phyloP scores from a whole-genome alignment of 1,140 invertebrate genomes.

The Drosophila nigromelanica region DNA sequence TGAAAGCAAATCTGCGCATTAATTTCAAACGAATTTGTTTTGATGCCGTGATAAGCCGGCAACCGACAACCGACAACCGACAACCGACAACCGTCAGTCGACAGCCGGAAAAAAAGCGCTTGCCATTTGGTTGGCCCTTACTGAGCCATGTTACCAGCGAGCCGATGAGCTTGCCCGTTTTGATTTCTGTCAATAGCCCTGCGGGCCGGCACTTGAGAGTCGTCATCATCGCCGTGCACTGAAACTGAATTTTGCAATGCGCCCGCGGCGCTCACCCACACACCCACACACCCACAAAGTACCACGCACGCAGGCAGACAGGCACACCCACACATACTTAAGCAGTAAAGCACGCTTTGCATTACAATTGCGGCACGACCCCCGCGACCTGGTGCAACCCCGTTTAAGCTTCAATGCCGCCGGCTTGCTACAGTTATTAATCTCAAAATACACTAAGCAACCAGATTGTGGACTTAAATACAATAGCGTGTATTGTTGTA shows the following conservation, averaged over 20 bases:
- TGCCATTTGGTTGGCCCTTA: constrained; percentile 67
- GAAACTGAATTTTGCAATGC: constrained; percentile 75
- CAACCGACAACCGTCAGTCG: constrained; percentile 25
- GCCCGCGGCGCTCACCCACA: constrained; percentile 43
- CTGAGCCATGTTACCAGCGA: constrained; percentile 24
- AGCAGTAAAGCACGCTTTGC: constrained; percentile 59
- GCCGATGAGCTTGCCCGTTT: constrained; percentile 57
- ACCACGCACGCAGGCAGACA: constrained; percentile 25
- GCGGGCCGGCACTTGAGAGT: constrained; percentile 73
- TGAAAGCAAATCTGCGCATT: constrained; percentile 83
- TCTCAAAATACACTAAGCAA: constrained; percentile 57
- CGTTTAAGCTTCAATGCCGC: constrained; percentile 47
- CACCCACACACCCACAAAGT: constrained; percentile 20
- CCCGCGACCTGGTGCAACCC: constrained; percentile 25
- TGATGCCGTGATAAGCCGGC: constrained; percentile 81
- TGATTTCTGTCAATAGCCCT: constrained; percentile 80
- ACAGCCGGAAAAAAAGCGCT: constrained; percentile 40
- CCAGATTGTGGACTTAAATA: neutral
- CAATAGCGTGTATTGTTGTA: neutral
- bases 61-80: constrained; percentile 38
- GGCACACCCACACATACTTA: constrained; percentile 25
- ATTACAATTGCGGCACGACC: constrained; percentile 66
- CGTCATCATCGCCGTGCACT: constrained; percentile 55
- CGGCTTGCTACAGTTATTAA: constrained; percentile 73
- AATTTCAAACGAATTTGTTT: constrained; percentile 84